Evolutionary conservation across 2,888 invertebrate species (phyloP).

Genomic region (Trachelus stipa): DNA sequence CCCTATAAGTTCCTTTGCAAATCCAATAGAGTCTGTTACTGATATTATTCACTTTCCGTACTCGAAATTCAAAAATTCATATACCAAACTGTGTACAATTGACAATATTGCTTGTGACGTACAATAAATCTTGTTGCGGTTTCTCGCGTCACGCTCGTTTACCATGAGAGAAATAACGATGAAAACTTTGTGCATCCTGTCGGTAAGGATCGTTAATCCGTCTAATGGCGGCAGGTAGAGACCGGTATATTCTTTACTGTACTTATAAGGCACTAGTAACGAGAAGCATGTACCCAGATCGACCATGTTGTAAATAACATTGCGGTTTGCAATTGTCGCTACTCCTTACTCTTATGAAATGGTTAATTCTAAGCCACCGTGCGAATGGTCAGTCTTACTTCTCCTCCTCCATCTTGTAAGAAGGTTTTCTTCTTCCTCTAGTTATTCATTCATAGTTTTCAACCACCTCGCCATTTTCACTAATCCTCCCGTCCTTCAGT

Average conservation of each 20-base stretch:
- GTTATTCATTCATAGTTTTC: constrained; percentile 3
- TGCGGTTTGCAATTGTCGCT: constrained; percentile 9
- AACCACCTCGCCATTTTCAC: constrained; percentile 22
- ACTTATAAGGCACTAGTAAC: background rate
- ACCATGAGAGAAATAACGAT: constrained; percentile 30
- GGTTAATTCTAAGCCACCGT: constrained; percentile 38
- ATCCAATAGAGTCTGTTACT: background rate
- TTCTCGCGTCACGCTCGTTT: constrained; percentile 53
- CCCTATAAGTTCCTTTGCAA: background rate
- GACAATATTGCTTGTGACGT: background rate
- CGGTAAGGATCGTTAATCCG: constrained; percentile 26
- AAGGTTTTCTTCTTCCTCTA: constrained; percentile 13
- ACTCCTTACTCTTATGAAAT: background rate
- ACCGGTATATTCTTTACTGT: background rate
- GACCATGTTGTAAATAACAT: constrained; percentile 26
- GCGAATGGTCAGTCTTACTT: constrained; percentile 27
- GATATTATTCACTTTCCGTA: background rate
- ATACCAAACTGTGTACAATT: background rate
- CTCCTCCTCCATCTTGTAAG: constrained; percentile 14
- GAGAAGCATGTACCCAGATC: background rate
- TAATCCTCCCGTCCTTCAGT: constrained; percentile 22
- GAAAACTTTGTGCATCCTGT: constrained; percentile 31
- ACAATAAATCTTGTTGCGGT: constrained; percentile 52
- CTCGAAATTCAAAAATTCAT: background rate
- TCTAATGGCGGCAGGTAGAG: constrained; percentile 29